A percentile compares a stretch with the other conserved stretches of the same genome.
Conservation (phyloP, 2,797 vertebrate species). For the Helostoma temminkii region DNA sequence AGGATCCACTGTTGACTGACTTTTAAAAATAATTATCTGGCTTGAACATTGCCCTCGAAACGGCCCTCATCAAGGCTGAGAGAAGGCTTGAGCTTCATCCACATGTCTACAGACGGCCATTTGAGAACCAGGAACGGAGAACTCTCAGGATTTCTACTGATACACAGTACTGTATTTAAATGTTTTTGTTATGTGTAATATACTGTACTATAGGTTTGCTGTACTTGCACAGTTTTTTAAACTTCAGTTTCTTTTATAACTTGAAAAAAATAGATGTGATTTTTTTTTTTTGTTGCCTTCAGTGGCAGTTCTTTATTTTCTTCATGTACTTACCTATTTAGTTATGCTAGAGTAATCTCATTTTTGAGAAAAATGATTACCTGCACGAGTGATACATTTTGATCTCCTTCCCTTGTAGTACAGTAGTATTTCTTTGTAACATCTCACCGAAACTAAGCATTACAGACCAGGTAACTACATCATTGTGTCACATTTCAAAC, state of each 20-base stretch:
- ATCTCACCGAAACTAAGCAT: slow-evolving; percentile 73
- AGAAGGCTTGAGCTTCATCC: slow-evolving; percentile 62
- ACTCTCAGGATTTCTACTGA: slow-evolving; percentile 90
- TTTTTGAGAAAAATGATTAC: slow-evolving; percentile 61
- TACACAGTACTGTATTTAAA: slow-evolving; percentile 89
- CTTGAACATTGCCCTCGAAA: slow-evolving; percentile 53
- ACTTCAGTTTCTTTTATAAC: slow-evolving; percentile 82
- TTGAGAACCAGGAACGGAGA: slow-evolving; percentile 82
- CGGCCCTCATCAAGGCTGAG: slow-evolving; percentile 39
- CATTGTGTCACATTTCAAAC: slow-evolving; percentile 62
- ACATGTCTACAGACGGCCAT: slow-evolving; percentile 69
- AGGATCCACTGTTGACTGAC: slow-evolving; percentile 60
- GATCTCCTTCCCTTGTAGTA: slow-evolving; percentile 45
- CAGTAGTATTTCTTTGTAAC: slow-evolving; percentile 70
- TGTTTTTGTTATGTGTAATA: slow-evolving; percentile 86
- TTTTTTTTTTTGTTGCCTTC: slow-evolving; percentile 70
- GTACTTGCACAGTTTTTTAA: slow-evolving; percentile 90
- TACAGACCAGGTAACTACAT: slow-evolving; percentile 64
- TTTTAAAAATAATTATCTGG: slow-evolving; percentile 40
- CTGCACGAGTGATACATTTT: slow-evolving; percentile 62
- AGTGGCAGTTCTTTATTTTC: slow-evolving; percentile 70
- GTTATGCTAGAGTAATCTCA: slow-evolving; percentile 72
- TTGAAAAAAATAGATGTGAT: slow-evolving; percentile 85
- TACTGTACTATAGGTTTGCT: slow-evolving; percentile 90
- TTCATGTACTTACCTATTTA: slow-evolving; percentile 76